phyloP scores from a whole-genome alignment of 2,888 invertebrate genomes.

The Campoplex capitator region DNA sequence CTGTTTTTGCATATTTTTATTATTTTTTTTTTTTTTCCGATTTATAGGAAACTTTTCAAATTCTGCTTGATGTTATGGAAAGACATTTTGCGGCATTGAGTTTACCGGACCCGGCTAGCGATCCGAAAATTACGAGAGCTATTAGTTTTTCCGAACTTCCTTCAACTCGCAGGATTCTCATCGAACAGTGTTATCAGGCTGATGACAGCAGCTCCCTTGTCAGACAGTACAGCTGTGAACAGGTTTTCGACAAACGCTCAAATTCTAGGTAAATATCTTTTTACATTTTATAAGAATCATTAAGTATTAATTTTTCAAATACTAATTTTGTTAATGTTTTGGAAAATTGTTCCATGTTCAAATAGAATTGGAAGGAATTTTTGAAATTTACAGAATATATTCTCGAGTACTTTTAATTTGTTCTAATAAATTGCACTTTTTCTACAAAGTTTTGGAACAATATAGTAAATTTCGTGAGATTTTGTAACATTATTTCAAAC shows the following conservation, averaged over 20 bases:
- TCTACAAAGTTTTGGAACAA: too few species aligned
- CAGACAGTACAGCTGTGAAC: conserved; percentile 78
- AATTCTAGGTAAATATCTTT: conserved; percentile 72
- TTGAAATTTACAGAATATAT: too few species aligned
- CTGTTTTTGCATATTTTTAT: background rate
- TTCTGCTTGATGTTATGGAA: conserved; percentile 77
- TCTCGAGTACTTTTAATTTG: too few species aligned
- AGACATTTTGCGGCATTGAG: conserved; percentile 74
- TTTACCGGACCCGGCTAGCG: conserved; percentile 69
- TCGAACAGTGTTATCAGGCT: conserved; percentile 72
- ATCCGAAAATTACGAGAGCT: conserved; percentile 74
- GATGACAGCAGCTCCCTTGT: conserved; percentile 71
- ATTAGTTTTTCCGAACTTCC: conserved; percentile 77
- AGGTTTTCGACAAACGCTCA: conserved; percentile 73
- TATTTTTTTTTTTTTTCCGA: background rate
- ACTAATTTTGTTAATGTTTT: too few species aligned
- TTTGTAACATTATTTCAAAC: background rate
- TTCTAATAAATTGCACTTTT: too few species aligned
- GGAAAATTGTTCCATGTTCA: too few species aligned
- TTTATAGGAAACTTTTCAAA: conserved; percentile 67
- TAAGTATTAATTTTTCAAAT: too few species aligned
- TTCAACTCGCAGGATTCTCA: conserved; percentile 67
- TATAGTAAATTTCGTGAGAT: background rate
- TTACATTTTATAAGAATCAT: too few species aligned
- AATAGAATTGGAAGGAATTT: too few species aligned